Conservation (phyloP, 2,113 vertebrate species). For the Cryptomyrus ogoouensis region DNA sequence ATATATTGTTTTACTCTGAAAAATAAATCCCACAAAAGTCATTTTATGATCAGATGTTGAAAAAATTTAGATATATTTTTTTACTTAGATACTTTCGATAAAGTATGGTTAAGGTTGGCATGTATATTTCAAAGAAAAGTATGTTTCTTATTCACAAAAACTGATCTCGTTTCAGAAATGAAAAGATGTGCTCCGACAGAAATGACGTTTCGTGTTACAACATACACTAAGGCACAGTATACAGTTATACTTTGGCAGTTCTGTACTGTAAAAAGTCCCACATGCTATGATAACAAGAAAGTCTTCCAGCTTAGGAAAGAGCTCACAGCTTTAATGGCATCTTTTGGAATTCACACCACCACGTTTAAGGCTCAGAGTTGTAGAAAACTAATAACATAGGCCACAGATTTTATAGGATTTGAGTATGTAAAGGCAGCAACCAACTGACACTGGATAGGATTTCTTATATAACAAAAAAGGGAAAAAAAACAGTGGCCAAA, state of each 20-base stretch:
- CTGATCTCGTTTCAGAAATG: conserved; percentile 12
- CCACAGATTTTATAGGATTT: conserved; percentile 49
- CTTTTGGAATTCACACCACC: conserved; percentile 75
- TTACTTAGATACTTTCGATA: conserved; percentile 17
- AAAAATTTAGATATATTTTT: neutral
- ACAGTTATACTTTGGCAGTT: conserved; percentile 93
- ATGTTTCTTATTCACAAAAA: conserved; percentile 8
- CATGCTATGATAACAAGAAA: conserved; percentile 70
- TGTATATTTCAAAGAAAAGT: conserved; percentile 29
- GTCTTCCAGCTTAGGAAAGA: conserved; percentile 82
- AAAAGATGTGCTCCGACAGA: conserved; percentile 26
- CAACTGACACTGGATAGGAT: conserved; percentile 26
- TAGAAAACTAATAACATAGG: conserved; percentile 44
- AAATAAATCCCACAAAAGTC: conserved; percentile 19
- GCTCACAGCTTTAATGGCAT: conserved; percentile 89
- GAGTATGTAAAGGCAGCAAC: conserved; percentile 51
- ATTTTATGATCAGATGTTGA: conserved; percentile 6
- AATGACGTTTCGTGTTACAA: conserved; percentile 47
- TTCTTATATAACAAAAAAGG: neutral
- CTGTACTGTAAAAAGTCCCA: conserved; percentile 75
- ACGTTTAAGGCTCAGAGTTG: conserved; percentile 81
- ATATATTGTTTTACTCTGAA: conserved; percentile 34
- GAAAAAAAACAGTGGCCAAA: neutral
- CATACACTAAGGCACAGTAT: conserved; percentile 92
- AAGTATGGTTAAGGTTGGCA: conserved; percentile 34